Evolutionary conservation across 2,888 invertebrate species (phyloP), one percentile per base, ranked within the genome.

Genomic region (Habrosyne pyritoides): DNA sequence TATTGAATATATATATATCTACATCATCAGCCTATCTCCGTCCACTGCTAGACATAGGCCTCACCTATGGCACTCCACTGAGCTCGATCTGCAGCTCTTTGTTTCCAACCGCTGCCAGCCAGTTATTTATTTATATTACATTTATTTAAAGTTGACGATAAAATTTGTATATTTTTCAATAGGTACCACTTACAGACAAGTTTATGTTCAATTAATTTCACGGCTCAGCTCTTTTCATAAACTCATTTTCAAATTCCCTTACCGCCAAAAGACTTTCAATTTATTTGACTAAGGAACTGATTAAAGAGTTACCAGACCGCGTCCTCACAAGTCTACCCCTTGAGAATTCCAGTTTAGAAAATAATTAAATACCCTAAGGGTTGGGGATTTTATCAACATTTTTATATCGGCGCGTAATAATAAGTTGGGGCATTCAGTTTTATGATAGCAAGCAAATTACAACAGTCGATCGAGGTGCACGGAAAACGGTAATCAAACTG

Each of bases 401-500:
- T 50, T 50, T 10, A 21, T 50, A 50, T 50, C 30, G 28, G 50
- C 50, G 30, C 28, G 14, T 53, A 24, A 28, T 61, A 58, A 71
- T 71, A 67, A 59, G 67, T 63, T 63, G 69, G 73, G 71, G 71
- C 67, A 74, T 73, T 73, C 61, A 71, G 73, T 75, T 83, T 73
- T 81, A 83, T 83, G 81, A 83, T 79, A 79, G 77, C 77, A 75
- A 79, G 81, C 66, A 84, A 85, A 87, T 87, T 86, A 86, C 77
- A 77, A 75, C 71, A 72, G 75, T 71, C 79, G 77, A 83, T 83
- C 78, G 79, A 63, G 71, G 77, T 73, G 79, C 86, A 86, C 86
- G 87, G 84, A 83, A 87, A 81, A 78, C 72, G 69, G 86, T 82
- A 82, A 87, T 85, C 86, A 86, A 80, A 86, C 66, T 73, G 66